phyloP scores from a whole-genome alignment of 2,797 vertebrate genomes.

The Graptemys geographica region DNA sequence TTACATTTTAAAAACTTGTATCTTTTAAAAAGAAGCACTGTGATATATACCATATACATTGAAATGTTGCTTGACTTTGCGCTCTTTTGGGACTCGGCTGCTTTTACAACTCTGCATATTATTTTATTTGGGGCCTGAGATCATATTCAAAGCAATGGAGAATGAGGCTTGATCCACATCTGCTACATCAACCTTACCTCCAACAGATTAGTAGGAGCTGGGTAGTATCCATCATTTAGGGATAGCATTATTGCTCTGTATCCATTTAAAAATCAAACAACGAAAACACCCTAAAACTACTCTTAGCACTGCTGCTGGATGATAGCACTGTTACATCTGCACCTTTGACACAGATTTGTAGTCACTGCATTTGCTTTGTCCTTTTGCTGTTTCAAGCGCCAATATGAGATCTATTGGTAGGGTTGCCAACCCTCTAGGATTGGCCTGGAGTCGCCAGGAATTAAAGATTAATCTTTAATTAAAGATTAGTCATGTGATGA shows the following conservation, averaged over 20 bases:
- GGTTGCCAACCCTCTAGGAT: not conserved
- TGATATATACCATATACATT: not conserved
- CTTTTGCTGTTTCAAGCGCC: not conserved
- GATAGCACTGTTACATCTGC: not conserved
- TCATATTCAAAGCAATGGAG: not conserved
- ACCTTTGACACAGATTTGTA: not conserved
- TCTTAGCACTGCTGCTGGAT: not conserved
- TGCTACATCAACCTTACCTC: not conserved
- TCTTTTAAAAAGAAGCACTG: not conserved
- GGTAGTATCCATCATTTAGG: fast-evolving
- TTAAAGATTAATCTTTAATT: no score
- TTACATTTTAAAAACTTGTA: not conserved
- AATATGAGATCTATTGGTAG: not conserved
- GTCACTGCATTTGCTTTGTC: not conserved
- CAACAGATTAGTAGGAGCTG: not conserved
- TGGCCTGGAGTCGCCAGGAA: no score
- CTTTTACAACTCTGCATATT: not conserved
- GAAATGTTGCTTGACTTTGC: not conserved
- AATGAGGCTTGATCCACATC: fast-evolving
- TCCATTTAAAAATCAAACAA: not conserved
- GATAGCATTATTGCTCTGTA: not conserved
- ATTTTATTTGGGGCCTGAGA: not conserved
- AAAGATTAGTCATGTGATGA: not conserved
- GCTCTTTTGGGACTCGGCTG: not conserved
- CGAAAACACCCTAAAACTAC: not conserved